phyloP scores from a whole-genome alignment of 2,888 invertebrate genomes.

The Cephus runcator region DNA sequence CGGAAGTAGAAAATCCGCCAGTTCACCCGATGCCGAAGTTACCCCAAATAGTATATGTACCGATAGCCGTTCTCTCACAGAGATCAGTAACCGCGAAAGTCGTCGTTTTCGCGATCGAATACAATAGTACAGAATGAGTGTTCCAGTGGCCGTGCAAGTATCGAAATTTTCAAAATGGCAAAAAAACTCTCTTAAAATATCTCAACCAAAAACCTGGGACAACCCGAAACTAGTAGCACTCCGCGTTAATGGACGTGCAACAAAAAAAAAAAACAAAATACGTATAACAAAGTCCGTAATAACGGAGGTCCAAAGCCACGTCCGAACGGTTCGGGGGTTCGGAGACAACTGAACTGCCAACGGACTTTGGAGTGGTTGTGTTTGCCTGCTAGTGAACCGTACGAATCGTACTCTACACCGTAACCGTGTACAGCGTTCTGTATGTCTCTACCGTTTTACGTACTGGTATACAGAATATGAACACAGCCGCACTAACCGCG shows the following conservation, averaged over 20 bases:
- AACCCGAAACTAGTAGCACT: neutral
- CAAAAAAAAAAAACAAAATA: neutral
- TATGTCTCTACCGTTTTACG: neutral
- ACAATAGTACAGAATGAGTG: neutral
- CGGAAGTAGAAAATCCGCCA: neutral
- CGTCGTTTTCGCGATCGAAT: neutral
- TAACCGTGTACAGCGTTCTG: neutral
- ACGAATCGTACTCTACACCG: slow-evolving; percentile 3
- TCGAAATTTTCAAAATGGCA: neutral
- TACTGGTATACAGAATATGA: neutral
- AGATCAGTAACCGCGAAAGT: neutral
- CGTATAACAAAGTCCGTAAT: neutral
- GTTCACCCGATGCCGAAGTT: neutral
- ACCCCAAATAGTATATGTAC: neutral
- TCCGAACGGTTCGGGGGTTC: slow-evolving; percentile 62
- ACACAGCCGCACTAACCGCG: neutral
- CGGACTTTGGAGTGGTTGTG: slow-evolving; percentile 53
- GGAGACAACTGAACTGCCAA: slow-evolving; percentile 59
- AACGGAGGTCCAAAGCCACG: slow-evolving; percentile 36
- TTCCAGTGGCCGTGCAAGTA: neutral
- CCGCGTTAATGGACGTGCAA: neutral
- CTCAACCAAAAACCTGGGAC: neutral
- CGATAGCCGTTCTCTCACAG: neutral
- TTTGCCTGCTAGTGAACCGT: slow-evolving; percentile 33
- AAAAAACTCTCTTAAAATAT: neutral